phyloP scores from a whole-genome alignment of 2,888 invertebrate genomes.

The Gnatocerus cornutus region DNA sequence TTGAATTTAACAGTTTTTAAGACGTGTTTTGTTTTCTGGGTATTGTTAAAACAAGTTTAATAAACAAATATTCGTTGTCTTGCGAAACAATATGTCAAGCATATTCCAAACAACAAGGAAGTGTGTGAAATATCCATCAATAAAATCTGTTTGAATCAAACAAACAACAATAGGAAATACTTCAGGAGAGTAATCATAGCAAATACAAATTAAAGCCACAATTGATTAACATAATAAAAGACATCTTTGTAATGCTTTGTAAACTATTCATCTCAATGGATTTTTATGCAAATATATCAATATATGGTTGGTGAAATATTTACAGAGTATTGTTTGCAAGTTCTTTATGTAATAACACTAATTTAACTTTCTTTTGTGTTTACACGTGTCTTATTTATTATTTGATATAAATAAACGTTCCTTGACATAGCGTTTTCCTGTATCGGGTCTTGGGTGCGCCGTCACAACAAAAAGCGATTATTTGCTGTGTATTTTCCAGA shows the following conservation, averaged over 20 bases:
- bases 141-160: not conserved
- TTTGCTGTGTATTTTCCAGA: too few relatives aligned
- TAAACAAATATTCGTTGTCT: too few relatives aligned
- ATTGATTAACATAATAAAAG: not conserved
- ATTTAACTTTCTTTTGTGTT: conserved; percentile 9
- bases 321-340: conserved; percentile 11
- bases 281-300: conserved; percentile 21
- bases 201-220: not conserved
- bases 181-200: not conserved
- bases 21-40: too few relatives aligned
- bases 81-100: not conserved
- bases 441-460: too few relatives aligned
- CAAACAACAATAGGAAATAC: conserved; percentile 1
- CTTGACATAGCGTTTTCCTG: too few relatives aligned
- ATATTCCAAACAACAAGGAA: not conserved
- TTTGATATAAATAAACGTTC: not conserved
- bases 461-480: too few relatives aligned
- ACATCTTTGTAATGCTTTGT: not conserved
- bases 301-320: conserved; percentile 20
- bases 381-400: conserved; percentile 31
- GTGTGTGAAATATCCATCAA: not conserved
- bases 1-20: too few relatives aligned
- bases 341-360: conserved; percentile 30
- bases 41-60: too few relatives aligned
- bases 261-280: not conserved